These are phyloP conservation scores for Trichonephila clavata DNA, from an alignment of 1,140 invertebrate genomes.

Conservation along the genomic window DNA sequence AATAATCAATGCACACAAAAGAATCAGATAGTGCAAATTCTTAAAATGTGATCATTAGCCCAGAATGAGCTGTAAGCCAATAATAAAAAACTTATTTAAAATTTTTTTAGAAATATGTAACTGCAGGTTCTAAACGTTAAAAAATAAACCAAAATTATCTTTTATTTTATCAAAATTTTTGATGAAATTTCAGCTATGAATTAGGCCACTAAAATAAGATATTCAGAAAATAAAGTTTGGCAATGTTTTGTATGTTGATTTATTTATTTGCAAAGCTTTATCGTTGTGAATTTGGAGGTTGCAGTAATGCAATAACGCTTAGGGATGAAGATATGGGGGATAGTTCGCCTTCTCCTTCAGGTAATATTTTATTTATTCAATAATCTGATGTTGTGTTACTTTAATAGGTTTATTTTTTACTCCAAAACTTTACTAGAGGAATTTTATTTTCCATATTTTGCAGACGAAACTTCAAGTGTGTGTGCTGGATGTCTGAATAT, in stretches of 20 bases:
- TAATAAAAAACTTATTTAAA: too few relatives aligned
- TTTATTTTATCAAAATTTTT: too few relatives aligned
- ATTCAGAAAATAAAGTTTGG: not conserved
- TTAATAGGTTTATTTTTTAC: too few relatives aligned
- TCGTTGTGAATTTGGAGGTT: slow-evolving; percentile 47
- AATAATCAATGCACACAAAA: too few relatives aligned
- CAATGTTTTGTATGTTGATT: slow-evolving; percentile 12
- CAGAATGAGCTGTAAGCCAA: too few relatives aligned
- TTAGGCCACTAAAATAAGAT: not conserved
- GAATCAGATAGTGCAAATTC: too few relatives aligned
- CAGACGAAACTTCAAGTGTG: slow-evolving; percentile 72
- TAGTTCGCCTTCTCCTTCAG: slow-evolving; percentile 71
- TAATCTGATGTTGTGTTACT: too few relatives aligned
- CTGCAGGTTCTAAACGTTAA: too few relatives aligned
- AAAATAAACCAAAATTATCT: too few relatives aligned
- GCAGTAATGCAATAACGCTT: slow-evolving; percentile 47
- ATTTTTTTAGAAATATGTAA: too few relatives aligned
- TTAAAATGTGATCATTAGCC: too few relatives aligned
- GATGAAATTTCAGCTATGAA: not conserved
- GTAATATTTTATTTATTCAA: slow-evolving; percentile 56
- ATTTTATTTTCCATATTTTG: slow-evolving; percentile 56
- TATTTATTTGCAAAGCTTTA: slow-evolving; percentile 53
- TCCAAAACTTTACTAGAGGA: too few relatives aligned
- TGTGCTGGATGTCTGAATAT: slow-evolving; percentile 90
- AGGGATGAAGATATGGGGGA: slow-evolving; percentile 74